phyloP scores from a whole-genome alignment of 2,113 vertebrate genomes.

The Onychorhynchus coronatus region DNA sequence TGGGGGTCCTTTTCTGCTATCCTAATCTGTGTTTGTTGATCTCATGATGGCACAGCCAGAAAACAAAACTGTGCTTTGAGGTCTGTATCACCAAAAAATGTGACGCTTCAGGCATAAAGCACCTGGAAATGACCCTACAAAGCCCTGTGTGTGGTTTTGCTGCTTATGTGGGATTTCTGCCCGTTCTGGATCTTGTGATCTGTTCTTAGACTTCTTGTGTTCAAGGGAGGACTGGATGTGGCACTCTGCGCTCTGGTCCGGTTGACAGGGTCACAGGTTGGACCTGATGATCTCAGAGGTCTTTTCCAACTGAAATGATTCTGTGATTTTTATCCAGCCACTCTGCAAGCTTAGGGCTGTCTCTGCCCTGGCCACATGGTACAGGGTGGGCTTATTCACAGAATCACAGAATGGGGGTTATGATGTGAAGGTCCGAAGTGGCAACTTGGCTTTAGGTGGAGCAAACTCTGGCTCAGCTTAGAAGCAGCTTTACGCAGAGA shows the following conservation, averaged over 20 bases:
- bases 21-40: not conserved
- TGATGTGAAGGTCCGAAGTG: not conserved
- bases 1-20: not conserved
- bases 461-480: not conserved
- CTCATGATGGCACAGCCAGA: not conserved
- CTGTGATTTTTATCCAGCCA: not conserved
- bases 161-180: not conserved
- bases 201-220: not conserved
- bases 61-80: not conserved
- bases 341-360: not conserved
- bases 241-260: not conserved
- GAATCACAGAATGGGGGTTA: not conserved
- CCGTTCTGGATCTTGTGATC: rapidly evolving
- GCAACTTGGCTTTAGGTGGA: not conserved
- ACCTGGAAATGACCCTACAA: not conserved
- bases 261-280: not conserved
- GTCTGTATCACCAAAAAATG: not conserved
- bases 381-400: not conserved
- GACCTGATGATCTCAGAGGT: not conserved
- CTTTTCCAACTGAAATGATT: not conserved
- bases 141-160: not conserved
- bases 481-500: not conserved
- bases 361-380: rapidly evolving
- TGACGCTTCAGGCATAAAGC: not conserved
- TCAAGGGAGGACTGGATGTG: rapidly evolving